These are phyloP conservation scores for Drosophila miranda DNA, from an alignment of 1,140 invertebrate species.

Conservation along the genomic window DNA sequence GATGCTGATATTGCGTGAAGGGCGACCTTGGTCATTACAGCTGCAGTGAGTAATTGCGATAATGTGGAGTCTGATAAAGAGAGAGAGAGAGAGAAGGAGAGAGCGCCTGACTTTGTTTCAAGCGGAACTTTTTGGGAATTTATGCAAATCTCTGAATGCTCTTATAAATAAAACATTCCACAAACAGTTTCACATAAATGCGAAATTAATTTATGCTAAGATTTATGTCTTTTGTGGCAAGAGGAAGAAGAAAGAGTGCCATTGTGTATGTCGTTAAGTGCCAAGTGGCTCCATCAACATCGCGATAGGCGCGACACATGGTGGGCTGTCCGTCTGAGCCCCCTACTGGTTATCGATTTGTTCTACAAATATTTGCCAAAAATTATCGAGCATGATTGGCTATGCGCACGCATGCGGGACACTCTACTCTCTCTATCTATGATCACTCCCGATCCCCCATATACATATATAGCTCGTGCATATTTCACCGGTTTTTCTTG, in stretches of 20 bases:
- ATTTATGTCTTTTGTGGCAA: conserved; percentile 10
- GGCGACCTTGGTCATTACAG: conserved; percentile 11
- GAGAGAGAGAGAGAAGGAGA: too few species aligned
- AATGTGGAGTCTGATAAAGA: not conserved
- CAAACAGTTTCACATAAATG: conserved; percentile 15
- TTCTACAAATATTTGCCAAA: conserved; percentile 27
- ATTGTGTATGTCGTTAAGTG: conserved; percentile 52
- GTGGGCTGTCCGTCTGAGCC: not conserved
- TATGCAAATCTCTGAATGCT: conserved; percentile 42
- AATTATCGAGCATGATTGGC: conserved; percentile 23
- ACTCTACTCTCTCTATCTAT: conserved; percentile 1
- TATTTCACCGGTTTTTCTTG: conserved; percentile 55
- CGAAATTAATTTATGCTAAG: conserved; percentile 46
- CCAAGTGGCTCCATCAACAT: conserved; percentile 34
- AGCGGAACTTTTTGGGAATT: conserved; percentile 36
- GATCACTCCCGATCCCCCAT: not conserved
- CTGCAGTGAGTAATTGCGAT: conserved; percentile 18
- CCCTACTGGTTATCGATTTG: conserved; percentile 19
- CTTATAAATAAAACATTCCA: conserved; percentile 67
- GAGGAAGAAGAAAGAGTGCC: conserved; percentile 45
- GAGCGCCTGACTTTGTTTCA: not conserved
- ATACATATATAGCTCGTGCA: conserved; percentile 9
- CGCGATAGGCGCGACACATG: conserved; percentile 46
- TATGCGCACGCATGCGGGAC: conserved; percentile 27
- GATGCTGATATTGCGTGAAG: conserved; percentile 24